These are phyloP conservation scores for Strix aluco DNA, from an alignment of 2,113 vertebrate species.

Conservation along the genomic window DNA sequence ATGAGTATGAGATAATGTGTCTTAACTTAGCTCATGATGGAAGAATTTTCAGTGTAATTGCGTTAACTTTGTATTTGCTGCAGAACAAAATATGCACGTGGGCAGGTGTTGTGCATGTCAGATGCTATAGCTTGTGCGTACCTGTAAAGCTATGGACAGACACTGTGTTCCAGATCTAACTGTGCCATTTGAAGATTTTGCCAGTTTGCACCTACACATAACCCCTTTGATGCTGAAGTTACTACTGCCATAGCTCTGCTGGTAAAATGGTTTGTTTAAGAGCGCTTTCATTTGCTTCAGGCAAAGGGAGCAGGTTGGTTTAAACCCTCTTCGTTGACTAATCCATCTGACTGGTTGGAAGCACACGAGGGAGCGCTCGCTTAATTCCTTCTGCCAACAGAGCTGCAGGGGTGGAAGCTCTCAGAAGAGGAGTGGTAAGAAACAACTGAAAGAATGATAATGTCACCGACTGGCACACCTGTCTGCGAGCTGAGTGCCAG, in stretches of 20 bases:
- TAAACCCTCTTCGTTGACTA: constrained; percentile 19
- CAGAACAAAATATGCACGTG: rapidly evolving
- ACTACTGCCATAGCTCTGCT: background rate
- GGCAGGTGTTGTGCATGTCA: background rate
- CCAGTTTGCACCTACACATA: background rate
- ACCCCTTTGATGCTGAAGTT: background rate
- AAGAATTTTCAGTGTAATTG: background rate
- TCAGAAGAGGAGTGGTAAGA: background rate
- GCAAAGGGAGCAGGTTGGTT: constrained; percentile 18
- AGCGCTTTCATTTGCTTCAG: constrained; percentile 15
- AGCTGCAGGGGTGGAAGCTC: constrained; percentile 25
- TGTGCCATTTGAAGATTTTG: background rate
- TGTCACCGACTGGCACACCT: constrained; percentile 16
- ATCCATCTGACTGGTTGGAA: constrained; percentile 45
- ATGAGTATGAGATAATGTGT: rapidly evolving
- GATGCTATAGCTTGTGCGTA: background rate
- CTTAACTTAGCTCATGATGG: background rate
- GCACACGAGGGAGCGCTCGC: background rate
- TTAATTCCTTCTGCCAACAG: constrained; percentile 44
- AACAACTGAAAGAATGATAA: background rate
- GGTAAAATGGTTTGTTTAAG: background rate
- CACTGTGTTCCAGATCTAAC: background rate
- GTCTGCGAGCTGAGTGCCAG: background rate
- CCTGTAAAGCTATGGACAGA: background rate
- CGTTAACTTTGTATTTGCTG: background rate